Evolutionary conservation across 2,113 vertebrate species (phyloP), one percentile per base, ranked within the genome.

Genomic region (Toxotes chatareus): DNA sequence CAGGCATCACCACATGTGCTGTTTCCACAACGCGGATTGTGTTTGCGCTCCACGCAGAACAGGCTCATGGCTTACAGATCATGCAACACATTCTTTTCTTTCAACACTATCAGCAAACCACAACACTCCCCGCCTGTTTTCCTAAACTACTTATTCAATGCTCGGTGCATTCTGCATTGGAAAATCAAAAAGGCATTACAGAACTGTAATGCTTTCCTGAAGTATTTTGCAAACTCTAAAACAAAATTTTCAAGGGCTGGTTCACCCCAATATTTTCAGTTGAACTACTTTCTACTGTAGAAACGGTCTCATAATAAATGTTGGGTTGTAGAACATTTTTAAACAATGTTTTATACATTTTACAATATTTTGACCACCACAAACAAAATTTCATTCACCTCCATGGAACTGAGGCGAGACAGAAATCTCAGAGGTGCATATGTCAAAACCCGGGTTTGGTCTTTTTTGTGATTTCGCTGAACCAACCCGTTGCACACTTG

Each of bases 51-150:
- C 64, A 77, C 79, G 73, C 63, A 67, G 75, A 91, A 60, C 85
- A 49, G 55, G 69, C 71, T 75, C 69, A 69, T 46, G 72, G 73
- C 85, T 90, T 80, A 68, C 51, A 86, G 69, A 89, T 89, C 88
- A 87, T 76, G 77, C 78, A 84, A 81, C 79, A 74, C 79, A 73
- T 85, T 85, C 82, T 88, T 74, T 76, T 88, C 86, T 86, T 86
- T 89, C 86, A 92, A 62, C 86, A 64, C 85, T 59, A 85, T 86
- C 81, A 78, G 81, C 68, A 59, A 83, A 80, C 65, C 80, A 47
- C 73, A 78, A 82, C 82, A 76, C 76, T 79, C 80, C 60, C 40
- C 1, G 70, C 16, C 71, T 66, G 55, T 73, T 83, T 81, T 82
- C 72, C 79, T 62, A 73, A 78, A 84, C 69, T 55, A 78, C 66